phyloP scores from a whole-genome alignment of 2,888 invertebrate species.

The Monoplex corrugatus region DNA sequence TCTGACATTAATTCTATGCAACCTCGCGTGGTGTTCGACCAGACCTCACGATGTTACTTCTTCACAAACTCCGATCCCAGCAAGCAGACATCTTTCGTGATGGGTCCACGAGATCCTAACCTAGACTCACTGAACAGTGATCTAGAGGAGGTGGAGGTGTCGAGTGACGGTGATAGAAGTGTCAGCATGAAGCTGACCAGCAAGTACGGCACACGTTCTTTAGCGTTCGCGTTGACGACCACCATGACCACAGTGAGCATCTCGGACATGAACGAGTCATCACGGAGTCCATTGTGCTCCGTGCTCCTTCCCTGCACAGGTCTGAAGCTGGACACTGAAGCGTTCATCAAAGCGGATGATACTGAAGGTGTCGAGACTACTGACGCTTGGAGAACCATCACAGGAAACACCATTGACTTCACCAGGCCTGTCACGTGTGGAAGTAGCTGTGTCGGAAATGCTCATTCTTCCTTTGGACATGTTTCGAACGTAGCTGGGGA shows the following conservation, averaged over 20 bases:
- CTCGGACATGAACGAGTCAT: not conserved
- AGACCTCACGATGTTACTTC: slow-evolving; percentile 33
- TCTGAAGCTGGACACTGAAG: not conserved
- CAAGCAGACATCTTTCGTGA: slow-evolving; percentile 27
- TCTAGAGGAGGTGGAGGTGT: slow-evolving; percentile 29
- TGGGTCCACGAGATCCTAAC: slow-evolving; percentile 16
- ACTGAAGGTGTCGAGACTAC: not conserved
- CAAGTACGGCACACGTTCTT: not conserved
- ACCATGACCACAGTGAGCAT: slow-evolving; percentile 28
- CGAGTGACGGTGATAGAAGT: not conserved
- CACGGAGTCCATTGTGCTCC: not conserved
- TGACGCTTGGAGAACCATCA: slow-evolving; percentile 15
- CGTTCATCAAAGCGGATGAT: slow-evolving; percentile 13
- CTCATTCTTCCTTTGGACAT: no score
- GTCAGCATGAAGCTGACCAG: slow-evolving; percentile 21
- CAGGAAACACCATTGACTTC: slow-evolving; percentile 14
- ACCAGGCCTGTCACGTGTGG: not conserved
- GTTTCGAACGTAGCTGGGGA: no score
- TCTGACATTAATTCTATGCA: not conserved
- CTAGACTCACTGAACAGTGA: slow-evolving; percentile 6
- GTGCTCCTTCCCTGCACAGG: slow-evolving; percentile 18
- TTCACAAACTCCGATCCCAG: not conserved
- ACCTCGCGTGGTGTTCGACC: slow-evolving; percentile 35
- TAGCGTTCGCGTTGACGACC: not conserved
- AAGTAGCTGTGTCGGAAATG: no score